These are phyloP conservation scores for Copidosoma aretas DNA, from an alignment of 2,888 invertebrate species.

Conservation along the genomic window DNA sequence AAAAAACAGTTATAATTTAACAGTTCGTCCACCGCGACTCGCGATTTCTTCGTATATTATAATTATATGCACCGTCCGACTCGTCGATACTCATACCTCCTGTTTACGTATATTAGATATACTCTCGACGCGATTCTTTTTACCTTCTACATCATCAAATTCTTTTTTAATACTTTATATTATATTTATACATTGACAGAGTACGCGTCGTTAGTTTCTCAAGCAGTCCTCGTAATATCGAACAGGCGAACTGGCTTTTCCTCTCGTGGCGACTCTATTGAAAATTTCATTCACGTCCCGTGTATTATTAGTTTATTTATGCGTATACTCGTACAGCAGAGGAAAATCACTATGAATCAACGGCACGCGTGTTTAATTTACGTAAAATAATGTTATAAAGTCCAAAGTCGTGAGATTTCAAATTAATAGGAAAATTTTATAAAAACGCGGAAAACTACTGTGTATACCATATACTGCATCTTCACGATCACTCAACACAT, in stretches of 20 bases:
- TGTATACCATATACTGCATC: background rate
- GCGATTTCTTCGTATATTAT: slow-evolving; percentile 28
- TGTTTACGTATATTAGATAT: slow-evolving; percentile 11
- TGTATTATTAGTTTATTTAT: slow-evolving; percentile 8
- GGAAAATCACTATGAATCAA: slow-evolving; percentile 23
- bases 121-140: slow-evolving; percentile 12
- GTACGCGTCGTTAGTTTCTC: slow-evolving; percentile 2
- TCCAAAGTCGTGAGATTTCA: too few species aligned
- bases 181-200: slow-evolving; percentile 7
- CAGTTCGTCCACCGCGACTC: slow-evolving; percentile 20
- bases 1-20: slow-evolving; percentile 16
- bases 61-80: slow-evolving; percentile 26
- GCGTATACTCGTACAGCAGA: slow-evolving; percentile 7
- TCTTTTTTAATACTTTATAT: slow-evolving; percentile 24
- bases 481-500: slow-evolving; percentile 4
- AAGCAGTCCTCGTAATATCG: slow-evolving; percentile 7
- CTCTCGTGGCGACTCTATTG: slow-evolving; percentile 7
- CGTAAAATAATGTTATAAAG: too few species aligned
- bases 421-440: too few species aligned
- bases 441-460: too few species aligned
- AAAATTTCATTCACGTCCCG: background rate
- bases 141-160: background rate
- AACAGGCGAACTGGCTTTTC: slow-evolving; percentile 12
- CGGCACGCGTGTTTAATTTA: slow-evolving; percentile 13
- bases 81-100: slow-evolving; percentile 15